Base-by-base conservation (phyloP, 2,113 vertebrate species). In the Progne subis region DNA sequence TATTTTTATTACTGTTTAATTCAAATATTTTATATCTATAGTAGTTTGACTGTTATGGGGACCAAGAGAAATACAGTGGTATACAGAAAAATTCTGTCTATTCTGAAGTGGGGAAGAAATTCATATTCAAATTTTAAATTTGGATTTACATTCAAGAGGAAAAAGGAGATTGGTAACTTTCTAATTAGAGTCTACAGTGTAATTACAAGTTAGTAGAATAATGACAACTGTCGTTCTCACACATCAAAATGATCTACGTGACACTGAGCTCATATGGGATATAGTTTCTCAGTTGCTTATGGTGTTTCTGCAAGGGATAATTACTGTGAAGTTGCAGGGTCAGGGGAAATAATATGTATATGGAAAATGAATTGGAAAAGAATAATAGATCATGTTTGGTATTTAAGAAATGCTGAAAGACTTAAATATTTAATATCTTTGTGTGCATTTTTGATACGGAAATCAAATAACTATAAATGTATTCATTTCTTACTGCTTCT, bases 401-500 rank as follows among this genome's bases (percentile, higher is more conserved):
- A 44, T 43, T 90, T 83, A 67, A 60, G 43, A 21, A 90, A 63
- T 11, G 4, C 50, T 80, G 56, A 68, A 60, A 63, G 31, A 7
- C 56, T 49, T 49, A 82, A 83, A 41, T 74, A 46, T 70, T 84
- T 79, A n/a, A 50, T 63, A 59, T 79, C 24, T 46, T 64, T 64
- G 17, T 80, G 18, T 91, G 49, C 24, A 24, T 68, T 96, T 90
- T 86, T 92, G 5, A 74, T 23, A 26, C 72, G 31, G 52, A 81
- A 34, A 49, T 85, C 46, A 72, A 92, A 39, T 70, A 67, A 79
- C 21, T 67, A 34, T 49, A 70, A 81, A 64, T 82, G 15, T 13
- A 39, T 92, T 85, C 39, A 43, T 94, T 93, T 90, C 64, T 88
- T 92, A 63, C 37, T 86, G 76, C 44, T 95, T 86, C 64, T 71